phyloP scores from a whole-genome alignment of 2,113 vertebrate genomes.

The Xiphias gladius region DNA sequence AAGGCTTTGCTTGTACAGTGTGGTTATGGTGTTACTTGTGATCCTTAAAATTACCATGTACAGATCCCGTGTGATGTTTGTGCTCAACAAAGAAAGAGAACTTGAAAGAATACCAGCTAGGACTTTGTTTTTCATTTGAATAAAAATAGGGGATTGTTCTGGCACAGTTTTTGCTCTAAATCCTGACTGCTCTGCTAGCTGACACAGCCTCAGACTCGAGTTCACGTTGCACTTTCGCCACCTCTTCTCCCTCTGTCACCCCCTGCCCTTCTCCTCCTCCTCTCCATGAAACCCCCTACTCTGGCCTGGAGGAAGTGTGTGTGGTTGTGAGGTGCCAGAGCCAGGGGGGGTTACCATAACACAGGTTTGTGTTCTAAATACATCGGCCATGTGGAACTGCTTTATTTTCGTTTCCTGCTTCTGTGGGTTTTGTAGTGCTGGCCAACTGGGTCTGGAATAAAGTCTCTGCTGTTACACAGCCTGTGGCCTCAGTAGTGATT shows the following conservation, averaged over 20 bases:
- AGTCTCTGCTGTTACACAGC: slow-evolving; percentile 52
- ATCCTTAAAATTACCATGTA: slow-evolving; percentile 54
- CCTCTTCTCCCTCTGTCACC: slow-evolving; percentile 33
- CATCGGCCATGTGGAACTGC: slow-evolving; percentile 82
- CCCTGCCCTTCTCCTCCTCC: slow-evolving; percentile 16
- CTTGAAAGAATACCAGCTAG: slow-evolving; percentile 9
- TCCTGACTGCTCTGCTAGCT: slow-evolving; percentile 28
- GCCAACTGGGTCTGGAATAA: slow-evolving; percentile 69
- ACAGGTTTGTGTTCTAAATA: slow-evolving; percentile 75
- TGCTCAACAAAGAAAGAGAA: slow-evolving; percentile 39
- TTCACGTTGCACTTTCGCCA: slow-evolving; percentile 40
- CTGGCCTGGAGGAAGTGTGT: slow-evolving; percentile 65
- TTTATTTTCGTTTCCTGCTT: slow-evolving; percentile 80
- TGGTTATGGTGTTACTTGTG: slow-evolving; percentile 50
- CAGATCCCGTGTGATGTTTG: slow-evolving; percentile 37
- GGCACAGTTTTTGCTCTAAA: slow-evolving; percentile 7
- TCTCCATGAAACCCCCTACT: slow-evolving; percentile 45
- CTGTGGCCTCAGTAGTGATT: slow-evolving; percentile 63
- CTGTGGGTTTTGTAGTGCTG: slow-evolving; percentile 66
- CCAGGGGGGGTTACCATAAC: slow-evolving; percentile 79
- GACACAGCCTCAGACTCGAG: slow-evolving; percentile 14
- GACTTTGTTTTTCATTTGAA: slow-evolving; percentile 38
- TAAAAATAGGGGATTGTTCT: slow-evolving; percentile 24
- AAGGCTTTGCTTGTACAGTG: slow-evolving; percentile 22
- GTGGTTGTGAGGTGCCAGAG: slow-evolving; percentile 72